Conservation (phyloP, 30 jellyfish, hydroid and myxozoan species). For the Aurelia aurita region DNA sequence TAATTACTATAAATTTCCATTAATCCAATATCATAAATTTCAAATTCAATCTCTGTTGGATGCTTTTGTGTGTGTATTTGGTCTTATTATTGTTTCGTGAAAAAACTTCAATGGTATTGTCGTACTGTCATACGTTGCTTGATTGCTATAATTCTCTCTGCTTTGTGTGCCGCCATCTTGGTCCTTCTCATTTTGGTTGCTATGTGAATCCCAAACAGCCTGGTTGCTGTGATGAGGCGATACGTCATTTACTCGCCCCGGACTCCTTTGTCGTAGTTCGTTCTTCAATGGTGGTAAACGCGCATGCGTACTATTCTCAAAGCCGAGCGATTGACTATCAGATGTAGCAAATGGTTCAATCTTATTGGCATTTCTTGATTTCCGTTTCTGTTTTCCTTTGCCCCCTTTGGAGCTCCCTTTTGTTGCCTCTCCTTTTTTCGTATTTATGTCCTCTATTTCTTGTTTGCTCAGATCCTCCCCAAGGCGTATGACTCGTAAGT, state of each 20-base stretch:
- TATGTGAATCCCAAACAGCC: background rate
- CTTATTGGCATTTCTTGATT: background rate
- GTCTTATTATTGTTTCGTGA: constrained; percentile 44
- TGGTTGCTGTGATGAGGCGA: background rate
- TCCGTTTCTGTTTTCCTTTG: constrained; percentile 9
- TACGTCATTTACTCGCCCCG: constrained; percentile 14
- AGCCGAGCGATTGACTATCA: background rate
- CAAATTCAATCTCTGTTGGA: background rate
- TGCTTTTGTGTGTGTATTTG: background rate
- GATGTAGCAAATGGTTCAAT: background rate
- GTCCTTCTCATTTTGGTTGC: background rate
- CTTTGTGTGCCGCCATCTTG: background rate
- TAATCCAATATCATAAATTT: no score
- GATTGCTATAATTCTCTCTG: constrained; percentile 9
- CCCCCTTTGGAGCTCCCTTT: no score
- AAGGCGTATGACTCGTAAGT: constrained; percentile 73
- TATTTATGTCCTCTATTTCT: constrained; percentile 1
- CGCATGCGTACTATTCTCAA: background rate
- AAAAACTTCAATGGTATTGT: constrained; percentile 9
- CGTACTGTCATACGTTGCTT: background rate
- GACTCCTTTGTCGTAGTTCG: constrained; percentile 56
- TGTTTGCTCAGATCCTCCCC: constrained; percentile 63
- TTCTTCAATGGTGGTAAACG: constrained; percentile 58
- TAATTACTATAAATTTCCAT: no score
- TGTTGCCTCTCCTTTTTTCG: background rate